Base-by-base conservation (phyloP, 2,113 vertebrate genomes). In the Myrmecobius fasciatus region DNA sequence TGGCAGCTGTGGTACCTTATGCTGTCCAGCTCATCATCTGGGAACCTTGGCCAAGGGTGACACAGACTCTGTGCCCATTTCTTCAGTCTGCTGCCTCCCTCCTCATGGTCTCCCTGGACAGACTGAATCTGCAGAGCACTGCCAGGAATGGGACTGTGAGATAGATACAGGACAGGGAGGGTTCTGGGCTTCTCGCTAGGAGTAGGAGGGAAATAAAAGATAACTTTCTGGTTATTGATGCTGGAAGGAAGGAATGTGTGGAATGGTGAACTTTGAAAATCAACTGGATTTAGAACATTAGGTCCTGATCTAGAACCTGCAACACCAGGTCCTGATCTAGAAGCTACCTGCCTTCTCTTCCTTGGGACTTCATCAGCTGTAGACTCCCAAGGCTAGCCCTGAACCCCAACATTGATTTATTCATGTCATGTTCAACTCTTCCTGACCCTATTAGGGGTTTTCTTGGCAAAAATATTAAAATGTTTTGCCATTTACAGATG, bases 1-100 rank as follows among this genome's bases (percentile, higher is more conserved):
- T 92, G 96, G 91, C 92, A 89, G 91, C 93, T 94, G 67, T 75
- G 92, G 93, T 53, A 92, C 92, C 92, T 48, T 43, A 90, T 90
- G 36, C 93, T 53, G 60, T 91, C 92, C 5, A 1, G 51, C 31
- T 1, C 88, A 53, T 94, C 93, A 96, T 83, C 92, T 91, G 36
- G 46, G 83, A 96, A 51, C 60, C 31, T 88, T 92, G 83, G 83
- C 96, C 96, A 92, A 94, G 5, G 20, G 67, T 83, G 67, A 3
- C 67, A 83, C n/a, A 83, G 52, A 88, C 54, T 94, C 89, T 9
- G 52, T 92, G 83, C 89, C 95, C 91, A 28, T 49, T 94, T 49
- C 14, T n/a, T 75, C 52, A 67, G 52, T 11, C 52, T 49, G 75
- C 11, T 83, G 31, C 26, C 48, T 31, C 36, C 60, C 24, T 47